A percentile compares a stretch with the other conserved stretches of the same genome.
Evolutionary conservation across 2,888 invertebrate species (phyloP).

Genomic region (Drosophila putrida): DNA sequence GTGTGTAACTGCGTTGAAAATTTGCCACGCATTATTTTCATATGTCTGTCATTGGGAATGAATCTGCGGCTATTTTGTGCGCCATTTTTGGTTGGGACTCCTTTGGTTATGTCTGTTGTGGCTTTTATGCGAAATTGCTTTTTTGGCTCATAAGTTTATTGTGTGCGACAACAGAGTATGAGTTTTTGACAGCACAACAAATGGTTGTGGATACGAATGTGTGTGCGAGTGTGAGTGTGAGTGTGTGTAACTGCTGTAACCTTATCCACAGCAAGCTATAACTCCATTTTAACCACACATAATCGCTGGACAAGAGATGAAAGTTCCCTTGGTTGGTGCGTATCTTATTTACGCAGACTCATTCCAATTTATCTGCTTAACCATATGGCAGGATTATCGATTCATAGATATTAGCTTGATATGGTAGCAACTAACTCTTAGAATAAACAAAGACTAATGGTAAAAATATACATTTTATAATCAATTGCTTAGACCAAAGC

Average conservation of each 20-base stretch:
- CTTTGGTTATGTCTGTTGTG: slow-evolving; percentile 71
- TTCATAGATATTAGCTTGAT: neutral
- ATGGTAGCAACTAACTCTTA: neutral
- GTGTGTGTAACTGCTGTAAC: slow-evolving; percentile 21
- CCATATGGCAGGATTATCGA: neutral
- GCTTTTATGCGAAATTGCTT: slow-evolving; percentile 76
- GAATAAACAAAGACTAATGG: neutral
- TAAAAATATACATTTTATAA: neutral
- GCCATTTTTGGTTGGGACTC: slow-evolving; percentile 36
- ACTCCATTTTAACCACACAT: slow-evolving; percentile 39
- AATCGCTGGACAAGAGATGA: slow-evolving; percentile 23
- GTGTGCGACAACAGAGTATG: slow-evolving; percentile 18
- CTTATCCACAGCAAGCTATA: slow-evolving; percentile 28
- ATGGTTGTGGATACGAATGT: neutral
- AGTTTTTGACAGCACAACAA: slow-evolving; percentile 7
- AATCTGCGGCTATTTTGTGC: slow-evolving; percentile 66
- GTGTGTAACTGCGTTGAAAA: slow-evolving; percentile 58
- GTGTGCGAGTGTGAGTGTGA: neutral
- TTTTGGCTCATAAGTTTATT: slow-evolving; percentile 52
- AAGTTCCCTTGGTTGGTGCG: slow-evolving; percentile 27
- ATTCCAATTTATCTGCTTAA: slow-evolving; percentile 5
- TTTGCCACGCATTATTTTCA: slow-evolving; percentile 74
- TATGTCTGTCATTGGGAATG: slow-evolving; percentile 64
- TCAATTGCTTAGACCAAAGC: neutral
- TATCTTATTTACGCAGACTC: slow-evolving; percentile 29